Conservation (phyloP, 2,888 invertebrate species). For the Asteroscopus sphinx region DNA sequence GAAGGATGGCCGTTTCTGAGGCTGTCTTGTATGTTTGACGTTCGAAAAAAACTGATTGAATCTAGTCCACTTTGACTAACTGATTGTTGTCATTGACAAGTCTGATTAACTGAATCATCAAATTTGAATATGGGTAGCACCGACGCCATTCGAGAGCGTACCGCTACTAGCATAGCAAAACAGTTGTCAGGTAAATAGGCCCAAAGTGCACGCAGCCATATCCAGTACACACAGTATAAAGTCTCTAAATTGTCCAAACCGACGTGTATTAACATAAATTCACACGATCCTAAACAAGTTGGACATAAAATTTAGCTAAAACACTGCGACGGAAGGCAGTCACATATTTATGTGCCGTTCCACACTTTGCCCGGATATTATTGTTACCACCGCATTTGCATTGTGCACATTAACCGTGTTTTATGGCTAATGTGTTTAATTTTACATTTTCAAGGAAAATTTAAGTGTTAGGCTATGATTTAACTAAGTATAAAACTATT, state of each 20-base stretch:
- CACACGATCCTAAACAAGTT: conserved; percentile 42
- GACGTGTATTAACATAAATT: conserved; percentile 45
- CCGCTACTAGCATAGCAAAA: no score
- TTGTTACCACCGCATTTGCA: conserved; percentile 60
- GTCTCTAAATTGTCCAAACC: conserved; percentile 21
- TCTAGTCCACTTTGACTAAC: no score
- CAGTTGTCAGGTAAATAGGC: no score
- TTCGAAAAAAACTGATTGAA: no score
- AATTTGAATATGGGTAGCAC: no score
- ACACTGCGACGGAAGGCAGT: conserved; percentile 53
- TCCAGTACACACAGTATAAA: neutral
- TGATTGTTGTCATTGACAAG: no score
- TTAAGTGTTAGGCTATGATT: conserved; percentile 10
- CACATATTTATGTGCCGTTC: conserved; percentile 59
- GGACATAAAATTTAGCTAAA: conserved; percentile 59
- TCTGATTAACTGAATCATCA: no score
- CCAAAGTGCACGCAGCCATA: no score
- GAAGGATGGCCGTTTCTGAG: no score
- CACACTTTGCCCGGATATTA: conserved; percentile 62
- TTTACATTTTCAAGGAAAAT: conserved; percentile 34
- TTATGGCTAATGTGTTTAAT: conserved; percentile 59
- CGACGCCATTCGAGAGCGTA: no score
- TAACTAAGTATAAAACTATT: no score
- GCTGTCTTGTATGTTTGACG: no score
- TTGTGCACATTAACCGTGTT: conserved; percentile 58